Percentiles rank a stretch among this genome's conserved stretches.
phyloP scores from a whole-genome alignment of 2,888 invertebrate genomes.

The Pheosia gnoma region DNA sequence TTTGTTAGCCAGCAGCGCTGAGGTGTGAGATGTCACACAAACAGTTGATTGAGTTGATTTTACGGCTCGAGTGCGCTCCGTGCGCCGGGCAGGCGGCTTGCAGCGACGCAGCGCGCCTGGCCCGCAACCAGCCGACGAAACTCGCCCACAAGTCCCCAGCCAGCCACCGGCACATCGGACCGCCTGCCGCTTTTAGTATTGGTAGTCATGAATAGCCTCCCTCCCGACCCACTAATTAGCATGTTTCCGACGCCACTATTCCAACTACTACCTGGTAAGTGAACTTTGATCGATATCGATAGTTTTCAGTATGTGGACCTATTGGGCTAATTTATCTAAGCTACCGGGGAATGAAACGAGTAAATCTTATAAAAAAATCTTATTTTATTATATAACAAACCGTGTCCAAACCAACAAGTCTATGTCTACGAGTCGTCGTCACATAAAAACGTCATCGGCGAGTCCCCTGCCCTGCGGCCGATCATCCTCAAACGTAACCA shows the following conservation, averaged over 20 bases:
- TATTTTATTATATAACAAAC: conserved; percentile 68
- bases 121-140: conserved; percentile 3
- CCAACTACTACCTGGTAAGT: background rate
- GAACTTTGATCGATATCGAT: background rate
- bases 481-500: conserved; percentile 93
- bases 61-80: too few species aligned
- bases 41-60: too few species aligned
- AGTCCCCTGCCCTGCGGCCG: conserved; percentile 71
- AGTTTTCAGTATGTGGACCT: background rate
- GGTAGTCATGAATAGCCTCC: background rate
- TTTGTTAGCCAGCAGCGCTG: conserved; percentile 2
- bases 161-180: background rate
- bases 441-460: conserved; percentile 91
- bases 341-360: conserved; percentile 17
- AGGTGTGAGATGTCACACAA: too few species aligned
- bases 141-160: too few species aligned
- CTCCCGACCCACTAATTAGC: background rate
- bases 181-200: background rate
- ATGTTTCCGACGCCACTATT: background rate
- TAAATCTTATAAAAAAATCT: conserved; percentile 38
- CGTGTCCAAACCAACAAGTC: conserved; percentile 53
- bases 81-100: too few species aligned
- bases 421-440: conserved; percentile 73
- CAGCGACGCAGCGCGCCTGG: conserved; percentile 4
- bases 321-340: background rate